Evolutionary conservation across 2,113 vertebrate genomes (phyloP), one percentile per base, ranked within the genome.

Genomic region (Notarius quadriscutis): DNA sequence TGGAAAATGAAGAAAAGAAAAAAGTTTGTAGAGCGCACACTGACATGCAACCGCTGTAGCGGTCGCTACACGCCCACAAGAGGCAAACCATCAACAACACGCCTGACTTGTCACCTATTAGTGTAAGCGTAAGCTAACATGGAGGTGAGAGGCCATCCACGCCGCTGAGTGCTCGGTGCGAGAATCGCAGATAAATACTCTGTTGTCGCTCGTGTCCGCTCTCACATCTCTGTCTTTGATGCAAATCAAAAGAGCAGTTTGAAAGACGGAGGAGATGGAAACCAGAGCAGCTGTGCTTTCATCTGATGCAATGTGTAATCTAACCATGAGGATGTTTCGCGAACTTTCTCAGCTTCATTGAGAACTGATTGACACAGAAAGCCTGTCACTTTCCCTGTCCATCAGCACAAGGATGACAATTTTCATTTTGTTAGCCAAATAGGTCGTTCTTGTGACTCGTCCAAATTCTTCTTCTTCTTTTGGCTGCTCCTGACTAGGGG

Each of bases 331-430:
- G 69, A 89, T 48, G 86, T 74, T 71, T 65, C 53, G 65, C 50
- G 27, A 81, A 30, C 82, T 72, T 30, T 74, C 75, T 48, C 65
- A 57, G 65, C 88, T 79, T 85, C 87, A 83, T 62, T 84, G 74
- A 71, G 85, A 82, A 84, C 65, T 71, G 90, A 88, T 89, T 89
- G 80, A 62, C 85, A 88, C 87, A 65, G 27, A 89, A 86, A 87
- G 85, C 22, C 84, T 87, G 87, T 84, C 88, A 83, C 85, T 84
- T 65, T 77, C 55, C 62, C 51, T 58, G 18, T 81, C 87, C 78
- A 30, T 63, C 84, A 72, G 41, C 41, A 41, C 41, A 41, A 41
- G 41, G 41, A 41, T 41, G 41, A 41, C 41, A 41, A 4, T 41
- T 41, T 41, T 41, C 41, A 3, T 41, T 41, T 41, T 41, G 41